Evolutionary conservation across 1,140 invertebrate genomes (phyloP).

Genomic region (Cherax quadricarinatus): DNA sequence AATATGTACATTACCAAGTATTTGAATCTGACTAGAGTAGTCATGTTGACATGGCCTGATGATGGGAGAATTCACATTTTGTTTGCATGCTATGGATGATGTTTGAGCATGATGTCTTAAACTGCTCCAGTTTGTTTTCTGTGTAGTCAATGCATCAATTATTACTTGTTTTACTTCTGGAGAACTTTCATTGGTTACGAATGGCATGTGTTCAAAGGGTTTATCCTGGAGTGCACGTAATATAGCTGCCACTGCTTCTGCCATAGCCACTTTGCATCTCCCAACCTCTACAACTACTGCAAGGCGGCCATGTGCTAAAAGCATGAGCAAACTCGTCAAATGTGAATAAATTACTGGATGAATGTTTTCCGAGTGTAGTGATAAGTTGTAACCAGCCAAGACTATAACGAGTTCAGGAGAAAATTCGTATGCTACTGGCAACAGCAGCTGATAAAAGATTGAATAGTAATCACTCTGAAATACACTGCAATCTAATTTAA

Average conservation of each 20-base stretch:
- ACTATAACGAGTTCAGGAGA: constrained; percentile 41
- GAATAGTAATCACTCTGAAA: constrained; percentile 12
- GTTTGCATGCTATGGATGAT: not conserved
- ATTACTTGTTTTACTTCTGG: constrained; percentile 18
- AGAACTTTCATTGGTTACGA: no score
- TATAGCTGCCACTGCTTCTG: constrained; percentile 1
- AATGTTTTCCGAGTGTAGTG: not conserved
- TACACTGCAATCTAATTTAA: constrained; percentile 92
- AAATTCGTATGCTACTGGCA: constrained; percentile 61
- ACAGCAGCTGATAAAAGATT: constrained; percentile 43
- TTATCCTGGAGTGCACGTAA: constrained; percentile 27
- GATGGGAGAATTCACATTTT: not conserved
- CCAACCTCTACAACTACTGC: constrained; percentile 18
- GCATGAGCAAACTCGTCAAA: constrained; percentile 32
- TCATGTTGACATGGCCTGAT: not conserved
- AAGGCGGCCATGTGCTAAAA: constrained; percentile 27
- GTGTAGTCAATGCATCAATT: not conserved
- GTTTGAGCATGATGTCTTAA: constrained; percentile 20
- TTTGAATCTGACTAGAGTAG: not conserved
- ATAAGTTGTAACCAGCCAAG: not conserved
- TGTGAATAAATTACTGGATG: constrained; percentile 37
- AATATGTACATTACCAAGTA: not conserved
- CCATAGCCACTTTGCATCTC: not conserved
- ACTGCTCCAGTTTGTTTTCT: constrained; percentile 16
- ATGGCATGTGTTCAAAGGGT: not conserved